Percentiles rank a stretch among this genome's conserved stretches.
Evolutionary conservation across 1,140 invertebrate species (phyloP).

Genomic region (Adelges cooleyi): DNA sequence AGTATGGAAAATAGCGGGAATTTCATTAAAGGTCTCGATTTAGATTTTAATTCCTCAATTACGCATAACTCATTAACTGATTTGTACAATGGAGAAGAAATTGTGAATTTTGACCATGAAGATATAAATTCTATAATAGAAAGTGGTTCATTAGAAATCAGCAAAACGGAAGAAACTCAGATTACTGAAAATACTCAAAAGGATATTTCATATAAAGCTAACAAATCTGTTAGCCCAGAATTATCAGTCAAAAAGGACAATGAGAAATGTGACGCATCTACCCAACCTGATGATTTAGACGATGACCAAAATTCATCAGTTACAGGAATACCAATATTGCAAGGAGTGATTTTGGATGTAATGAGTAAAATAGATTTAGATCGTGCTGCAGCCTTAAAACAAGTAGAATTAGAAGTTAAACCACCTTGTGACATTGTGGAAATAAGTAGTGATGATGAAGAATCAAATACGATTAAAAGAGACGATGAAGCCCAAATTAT

Average conservation of each 20-base stretch:
- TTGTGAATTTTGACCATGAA: slow-evolving; percentile 22
- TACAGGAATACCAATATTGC: not conserved
- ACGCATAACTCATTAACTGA: slow-evolving; percentile 2
- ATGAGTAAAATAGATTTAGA: slow-evolving; percentile 16
- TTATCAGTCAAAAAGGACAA: not conserved
- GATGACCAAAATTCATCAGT: not conserved
- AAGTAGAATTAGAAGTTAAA: no score
- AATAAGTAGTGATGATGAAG: slow-evolving; percentile 16
- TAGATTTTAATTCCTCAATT: slow-evolving; percentile 16
- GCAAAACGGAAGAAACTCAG: not conserved
- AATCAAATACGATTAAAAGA: no score
- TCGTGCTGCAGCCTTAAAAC: not conserved
- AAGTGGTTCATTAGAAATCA: not conserved
- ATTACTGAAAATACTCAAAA: not conserved
- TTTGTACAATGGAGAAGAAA: slow-evolving; percentile 18
- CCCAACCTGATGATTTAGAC: not conserved
- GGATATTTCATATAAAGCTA: not conserved
- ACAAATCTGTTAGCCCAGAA: not conserved
- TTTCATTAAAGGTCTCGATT: slow-evolving; percentile 16
- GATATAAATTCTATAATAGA: slow-evolving; percentile 10
- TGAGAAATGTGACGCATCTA: not conserved
- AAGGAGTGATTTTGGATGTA: slow-evolving; percentile 5
- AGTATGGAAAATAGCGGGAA: not conserved
- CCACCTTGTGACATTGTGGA: not conserved
- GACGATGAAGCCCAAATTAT: no score